Evolutionary conservation across 64 coral and sea anemone species (phyloP), one percentile per base, ranked within the genome.

Genomic region (Orbicella faveolata): DNA sequence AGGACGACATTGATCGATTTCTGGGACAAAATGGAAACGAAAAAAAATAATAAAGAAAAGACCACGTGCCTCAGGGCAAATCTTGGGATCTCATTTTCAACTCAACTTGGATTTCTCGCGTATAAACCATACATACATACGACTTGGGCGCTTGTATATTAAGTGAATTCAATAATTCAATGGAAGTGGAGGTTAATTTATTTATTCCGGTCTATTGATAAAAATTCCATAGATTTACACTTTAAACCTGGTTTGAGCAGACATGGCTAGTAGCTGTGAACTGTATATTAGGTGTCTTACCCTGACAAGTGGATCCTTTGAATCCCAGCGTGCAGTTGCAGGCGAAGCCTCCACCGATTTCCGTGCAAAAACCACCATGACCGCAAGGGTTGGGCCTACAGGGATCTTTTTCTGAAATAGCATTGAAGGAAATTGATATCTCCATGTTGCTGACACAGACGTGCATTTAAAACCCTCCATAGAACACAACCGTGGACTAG

Each of bases 321-420:
- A 79, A 99, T 19, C 94, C 94, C 20, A 90, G 78, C 5, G 94
- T 78, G 75, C 97, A 99, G 79, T 99, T 95, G 39, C 97, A 99
- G 9, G 87, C 87, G 30, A 96, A 95, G 1, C 97, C 97, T 23
- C 87, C 94, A 63, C 86, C 89, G 14, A 90, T 91, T 61, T 99
- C 94, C 8, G 82, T 75, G 73, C 97, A 99, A 17, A 89, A 44
- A 10, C 88, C 97, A 3, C 79, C 89, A 70, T 99, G 93, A 14
- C 88, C 66, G 64, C 97, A 99, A 2, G 97, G 97, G 62, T 95
- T 87, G 20, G 97, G 97, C 39, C 93, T 92, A 30, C 97, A 99
- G 0, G 95, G 92, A 48, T 97, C 92, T 21, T 91, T 90, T 77
- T 97, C 95, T 97, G 25, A 52, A 83, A 69, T 77, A 16, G 13